Base-by-base conservation (phyloP, 2,888 invertebrate species). In the Dasypolia templi region DNA sequence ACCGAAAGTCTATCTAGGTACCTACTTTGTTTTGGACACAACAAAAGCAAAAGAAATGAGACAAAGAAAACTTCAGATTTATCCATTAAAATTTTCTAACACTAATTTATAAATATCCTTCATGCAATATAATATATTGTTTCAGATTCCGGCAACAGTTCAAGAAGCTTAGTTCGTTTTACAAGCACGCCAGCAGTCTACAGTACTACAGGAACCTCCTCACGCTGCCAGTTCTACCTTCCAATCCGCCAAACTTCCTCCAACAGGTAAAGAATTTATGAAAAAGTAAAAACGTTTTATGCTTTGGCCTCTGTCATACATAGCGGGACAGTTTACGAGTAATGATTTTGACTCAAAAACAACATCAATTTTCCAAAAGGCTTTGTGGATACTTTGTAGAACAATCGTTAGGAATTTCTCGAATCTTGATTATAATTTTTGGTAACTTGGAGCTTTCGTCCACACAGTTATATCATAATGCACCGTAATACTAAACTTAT, bases 121-220 rank as follows among this genome's bases (percentile, higher is more conserved):
- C 19, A 26, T 19, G 19, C 29, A 62, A 44, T 14, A 22, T 0
- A 22, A 6, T 19, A 29, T 62, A 29, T 63, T 29, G 29, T 63
- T 80, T 62, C 84, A 97, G 99, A 81, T 99, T 99, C 95, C 96
- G 98, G 58, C 98, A 98, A 89, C 98, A 99, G 90, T 99, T 99
- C 94, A 97, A 97, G 88, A 97, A 97, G 90, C 96, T 99, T 77
- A 98, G 99, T 92, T 97, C 97, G 83, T 99, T 99, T 96, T 99
- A 99, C 94, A 98, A 98, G 90, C 98, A 98, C 91, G 98, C 99
- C 19, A 98, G 98, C 90, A 99, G 98, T 87, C 97, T 99, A 86
- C 99, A 99, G 94, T 99, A 99, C 96, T 99, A 99, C 95, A 98
- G 99, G 91, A 98, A 99, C 93, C 97, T 99, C 63, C 98, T 99